Evolutionary conservation across 1,140 invertebrate genomes (phyloP).

Genomic region (Rhagoletis zephyria): DNA sequence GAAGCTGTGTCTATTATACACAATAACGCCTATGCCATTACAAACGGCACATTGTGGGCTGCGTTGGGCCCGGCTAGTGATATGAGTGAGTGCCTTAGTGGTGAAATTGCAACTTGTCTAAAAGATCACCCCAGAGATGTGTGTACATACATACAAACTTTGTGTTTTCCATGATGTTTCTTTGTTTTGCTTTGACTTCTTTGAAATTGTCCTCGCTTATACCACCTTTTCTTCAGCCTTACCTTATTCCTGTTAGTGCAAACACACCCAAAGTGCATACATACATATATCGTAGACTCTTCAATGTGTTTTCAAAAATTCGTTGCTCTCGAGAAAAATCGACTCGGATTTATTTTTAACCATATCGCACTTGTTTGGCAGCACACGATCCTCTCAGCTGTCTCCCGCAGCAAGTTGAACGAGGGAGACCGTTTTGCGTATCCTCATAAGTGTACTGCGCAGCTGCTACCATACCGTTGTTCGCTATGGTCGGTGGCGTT

Average conservation of each 20-base stretch:
- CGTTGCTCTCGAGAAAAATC: slow-evolving; percentile 22
- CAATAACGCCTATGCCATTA: slow-evolving; percentile 26
- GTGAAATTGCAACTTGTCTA: slow-evolving; percentile 3
- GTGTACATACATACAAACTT: neutral
- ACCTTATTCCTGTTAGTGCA: neutral
- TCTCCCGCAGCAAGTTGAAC: slow-evolving; percentile 19
- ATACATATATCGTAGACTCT: neutral
- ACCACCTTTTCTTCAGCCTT: neutral
- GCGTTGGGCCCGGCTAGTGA: neutral
- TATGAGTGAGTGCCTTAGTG: slow-evolving; percentile 21
- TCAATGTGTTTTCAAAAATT: neutral
- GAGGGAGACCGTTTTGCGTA: slow-evolving; percentile 25
- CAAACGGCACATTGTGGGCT: neutral
- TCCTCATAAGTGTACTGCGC: slow-evolving; percentile 11
- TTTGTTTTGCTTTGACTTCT: slow-evolving; percentile 25
- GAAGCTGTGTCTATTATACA: neutral
- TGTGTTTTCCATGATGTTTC: neutral
- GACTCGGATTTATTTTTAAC: slow-evolving; percentile 40
- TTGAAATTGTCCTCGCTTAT: neutral
- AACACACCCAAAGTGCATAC: neutral
- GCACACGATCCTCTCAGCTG: slow-evolving; percentile 39
- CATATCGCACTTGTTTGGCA: slow-evolving; percentile 44
- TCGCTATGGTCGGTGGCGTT: neutral
- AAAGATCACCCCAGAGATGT: neutral
- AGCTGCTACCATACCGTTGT: slow-evolving; percentile 29